Evolutionary conservation across 2,888 invertebrate species (phyloP).

Genomic region (Steinernema carpocapsae): DNA sequence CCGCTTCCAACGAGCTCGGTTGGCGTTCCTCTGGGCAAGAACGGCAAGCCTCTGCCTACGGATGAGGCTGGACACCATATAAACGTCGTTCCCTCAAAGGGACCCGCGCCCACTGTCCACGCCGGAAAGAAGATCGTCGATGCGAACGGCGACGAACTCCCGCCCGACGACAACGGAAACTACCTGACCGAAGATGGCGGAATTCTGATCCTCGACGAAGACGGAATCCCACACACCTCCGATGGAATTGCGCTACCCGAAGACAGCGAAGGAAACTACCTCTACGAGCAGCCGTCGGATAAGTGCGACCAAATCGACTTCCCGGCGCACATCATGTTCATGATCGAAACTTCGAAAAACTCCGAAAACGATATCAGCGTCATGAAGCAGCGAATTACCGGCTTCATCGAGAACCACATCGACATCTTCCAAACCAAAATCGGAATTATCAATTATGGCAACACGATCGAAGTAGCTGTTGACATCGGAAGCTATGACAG

Average conservation of each 20-base stretch:
- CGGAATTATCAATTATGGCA: slow-evolving; percentile 60
- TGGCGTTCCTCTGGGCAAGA: slow-evolving; percentile 18
- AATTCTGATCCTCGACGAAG: slow-evolving; percentile 34
- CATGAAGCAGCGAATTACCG: slow-evolving; percentile 38
- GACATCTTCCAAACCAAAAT: slow-evolving; percentile 54
- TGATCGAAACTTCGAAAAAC: background rate
- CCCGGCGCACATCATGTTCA: slow-evolving; percentile 21
- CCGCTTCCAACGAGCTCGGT: background rate
- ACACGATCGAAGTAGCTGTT: slow-evolving; percentile 58
- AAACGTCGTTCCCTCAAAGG: slow-evolving; percentile 7
- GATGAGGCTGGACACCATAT: slow-evolving; percentile 41
- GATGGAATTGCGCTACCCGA: slow-evolving; percentile 21
- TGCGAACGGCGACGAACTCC: background rate
- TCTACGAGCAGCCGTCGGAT: slow-evolving; percentile 7
- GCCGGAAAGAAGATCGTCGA: slow-evolving; percentile 11
- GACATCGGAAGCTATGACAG: slow-evolving; percentile 57
- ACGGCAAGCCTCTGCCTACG: slow-evolving; percentile 45
- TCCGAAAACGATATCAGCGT: background rate
- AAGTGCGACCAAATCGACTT: slow-evolving; percentile 22
- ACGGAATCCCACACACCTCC: slow-evolving; percentile 38
- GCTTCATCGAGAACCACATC: slow-evolving; percentile 44
- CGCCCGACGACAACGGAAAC: background rate
- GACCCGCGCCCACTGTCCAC: background rate
- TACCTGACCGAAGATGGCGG: slow-evolving; percentile 31
- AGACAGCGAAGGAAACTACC: slow-evolving; percentile 6